Conservation (phyloP, 2,888 invertebrate genomes). For the Polylopha cassiicola region DNA sequence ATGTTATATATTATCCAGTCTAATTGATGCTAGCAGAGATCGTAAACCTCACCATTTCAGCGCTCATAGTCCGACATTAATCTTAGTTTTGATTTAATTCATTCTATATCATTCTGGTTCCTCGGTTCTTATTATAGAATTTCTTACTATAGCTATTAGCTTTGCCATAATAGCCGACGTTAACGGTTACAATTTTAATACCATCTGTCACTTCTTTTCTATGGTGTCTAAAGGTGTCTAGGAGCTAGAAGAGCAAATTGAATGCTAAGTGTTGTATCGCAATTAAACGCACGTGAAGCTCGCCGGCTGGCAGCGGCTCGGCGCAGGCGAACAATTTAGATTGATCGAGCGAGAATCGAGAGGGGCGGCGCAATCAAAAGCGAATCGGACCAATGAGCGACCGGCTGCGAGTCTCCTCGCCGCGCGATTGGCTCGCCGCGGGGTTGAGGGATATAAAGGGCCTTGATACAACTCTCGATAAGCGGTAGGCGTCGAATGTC, state of each 20-base stretch:
- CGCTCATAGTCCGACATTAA: slow-evolving; percentile 16
- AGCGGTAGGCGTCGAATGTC: slow-evolving; percentile 66
- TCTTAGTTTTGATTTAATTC: slow-evolving; percentile 19
- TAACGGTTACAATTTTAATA: slow-evolving; percentile 19
- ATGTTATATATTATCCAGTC: slow-evolving; percentile 18
- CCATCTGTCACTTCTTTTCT: slow-evolving; percentile 9
- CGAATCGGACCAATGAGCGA: slow-evolving; percentile 68
- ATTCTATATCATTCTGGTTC: not conserved
- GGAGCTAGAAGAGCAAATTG: not conserved
- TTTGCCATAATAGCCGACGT: slow-evolving; percentile 12
- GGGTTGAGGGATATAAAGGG: slow-evolving; percentile 66
- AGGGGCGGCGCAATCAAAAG: slow-evolving; percentile 74
- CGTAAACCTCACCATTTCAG: slow-evolving; percentile 22
- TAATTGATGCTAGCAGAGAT: slow-evolving; percentile 25
- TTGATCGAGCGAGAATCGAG: slow-evolving; percentile 72
- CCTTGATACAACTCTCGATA: slow-evolving; percentile 72
- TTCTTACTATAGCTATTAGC: too few species aligned
- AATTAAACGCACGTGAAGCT: slow-evolving; percentile 40
- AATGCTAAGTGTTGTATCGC: slow-evolving; percentile 30
- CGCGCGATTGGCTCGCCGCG: slow-evolving; percentile 56
- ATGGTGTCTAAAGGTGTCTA: slow-evolving; percentile 7
- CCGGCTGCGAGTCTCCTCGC: slow-evolving; percentile 40
- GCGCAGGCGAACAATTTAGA: slow-evolving; percentile 65
- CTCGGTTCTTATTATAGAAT: slow-evolving; percentile 7
- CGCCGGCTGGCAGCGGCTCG: slow-evolving; percentile 50